phyloP scores from a whole-genome alignment of 2,113 vertebrate species.

The Nerophis ophidion region DNA sequence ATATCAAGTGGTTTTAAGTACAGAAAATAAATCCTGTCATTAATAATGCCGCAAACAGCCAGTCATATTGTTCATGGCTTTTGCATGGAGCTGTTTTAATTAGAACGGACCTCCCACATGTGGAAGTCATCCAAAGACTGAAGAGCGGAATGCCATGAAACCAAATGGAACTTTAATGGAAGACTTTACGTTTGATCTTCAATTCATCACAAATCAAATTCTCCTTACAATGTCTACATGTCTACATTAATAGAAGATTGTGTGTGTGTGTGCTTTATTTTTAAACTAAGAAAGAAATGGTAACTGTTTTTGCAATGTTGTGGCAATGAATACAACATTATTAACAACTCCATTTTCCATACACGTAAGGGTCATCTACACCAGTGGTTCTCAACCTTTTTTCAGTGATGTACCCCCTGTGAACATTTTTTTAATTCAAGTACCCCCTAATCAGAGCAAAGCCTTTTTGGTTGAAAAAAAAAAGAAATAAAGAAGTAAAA shows the following conservation, averaged over 20 bases:
- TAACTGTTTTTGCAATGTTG: no score
- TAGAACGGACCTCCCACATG: constrained; percentile 55
- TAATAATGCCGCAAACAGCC: background rate
- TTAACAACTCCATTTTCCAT: no score
- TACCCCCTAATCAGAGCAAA: no score
- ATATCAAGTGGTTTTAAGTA: background rate
- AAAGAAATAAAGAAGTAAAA: no score
- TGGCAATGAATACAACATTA: no score
- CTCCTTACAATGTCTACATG: constrained; percentile 3
- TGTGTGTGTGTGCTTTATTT: constrained; percentile 7
- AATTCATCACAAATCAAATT: constrained; percentile 47
- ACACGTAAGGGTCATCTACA: no score
- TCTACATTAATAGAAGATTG: no score
- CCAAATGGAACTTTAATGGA: constrained; percentile 54
- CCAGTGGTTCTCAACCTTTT: no score
- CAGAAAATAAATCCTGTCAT: background rate
- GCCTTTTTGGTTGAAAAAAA: no score
- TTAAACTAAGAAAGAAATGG: no score
- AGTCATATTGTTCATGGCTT: constrained; percentile 16
- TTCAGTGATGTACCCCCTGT: no score
- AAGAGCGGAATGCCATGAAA: constrained; percentile 67
- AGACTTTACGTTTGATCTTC: constrained; percentile 54
- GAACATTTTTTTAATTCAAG: no score
- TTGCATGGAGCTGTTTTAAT: constrained; percentile 26
- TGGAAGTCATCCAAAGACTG: constrained; percentile 65